Conservation (phyloP, 23 tunicate species). For the Pegea sp. region DNA sequence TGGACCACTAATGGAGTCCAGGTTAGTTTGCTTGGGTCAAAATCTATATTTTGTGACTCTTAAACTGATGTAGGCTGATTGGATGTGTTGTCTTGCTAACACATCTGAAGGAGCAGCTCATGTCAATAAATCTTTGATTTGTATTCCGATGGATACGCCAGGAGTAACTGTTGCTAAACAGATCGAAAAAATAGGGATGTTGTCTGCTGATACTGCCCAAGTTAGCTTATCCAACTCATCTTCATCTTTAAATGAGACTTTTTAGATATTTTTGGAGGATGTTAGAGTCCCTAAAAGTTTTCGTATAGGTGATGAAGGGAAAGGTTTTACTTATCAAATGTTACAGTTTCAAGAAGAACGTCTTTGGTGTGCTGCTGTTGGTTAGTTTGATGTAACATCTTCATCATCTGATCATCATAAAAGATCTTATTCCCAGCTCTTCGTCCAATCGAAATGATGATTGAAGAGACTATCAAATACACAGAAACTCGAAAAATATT, state of each 20-base stretch:
- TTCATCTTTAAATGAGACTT: not conserved
- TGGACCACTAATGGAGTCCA: constrained; percentile 94
- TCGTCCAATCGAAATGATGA: constrained; percentile 39
- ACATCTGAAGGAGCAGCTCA: constrained; percentile 65
- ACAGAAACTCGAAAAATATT: constrained; percentile 55
- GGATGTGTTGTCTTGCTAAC: constrained; percentile 79
- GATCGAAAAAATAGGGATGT: constrained; percentile 89
- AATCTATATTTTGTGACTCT: not conserved
- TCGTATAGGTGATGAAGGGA: constrained; percentile 91
- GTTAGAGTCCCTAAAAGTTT: constrained; percentile 73
- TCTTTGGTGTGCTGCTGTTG: constrained; percentile 35
- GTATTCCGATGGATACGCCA: constrained; percentile 84
- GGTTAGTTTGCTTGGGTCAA: no score
- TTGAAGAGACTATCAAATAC: constrained; percentile 65
- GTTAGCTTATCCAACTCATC: constrained; percentile 4
- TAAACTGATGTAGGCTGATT: constrained; percentile 62
- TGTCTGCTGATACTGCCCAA: constrained; percentile 58
- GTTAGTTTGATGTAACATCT: constrained; percentile 4
- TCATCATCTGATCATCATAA: not conserved
- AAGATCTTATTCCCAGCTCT: constrained; percentile 7
- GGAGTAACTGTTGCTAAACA: constrained; percentile 55
- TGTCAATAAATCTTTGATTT: constrained; percentile 67
- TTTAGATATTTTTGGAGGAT: constrained; percentile 59
- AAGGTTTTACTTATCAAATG: constrained; percentile 94
- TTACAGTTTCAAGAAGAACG: constrained; percentile 90